These are phyloP conservation scores for Urocitellus parryii DNA, from an alignment of 2,113 vertebrate species.

Conservation along the genomic window DNA sequence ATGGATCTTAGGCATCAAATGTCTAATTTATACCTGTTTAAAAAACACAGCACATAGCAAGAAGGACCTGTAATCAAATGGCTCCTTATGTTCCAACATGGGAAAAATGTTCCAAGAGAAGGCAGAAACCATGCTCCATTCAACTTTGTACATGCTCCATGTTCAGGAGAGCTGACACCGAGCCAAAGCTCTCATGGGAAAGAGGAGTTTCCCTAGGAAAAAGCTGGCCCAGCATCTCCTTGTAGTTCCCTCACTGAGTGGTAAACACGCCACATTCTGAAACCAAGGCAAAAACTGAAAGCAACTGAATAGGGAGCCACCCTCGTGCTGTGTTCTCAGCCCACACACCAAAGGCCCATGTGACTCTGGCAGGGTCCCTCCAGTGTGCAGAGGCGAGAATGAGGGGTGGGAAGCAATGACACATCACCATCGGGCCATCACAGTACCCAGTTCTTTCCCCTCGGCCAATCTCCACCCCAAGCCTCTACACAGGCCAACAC, in stretches of 20 bases:
- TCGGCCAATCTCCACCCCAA: background rate
- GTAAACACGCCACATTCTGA: background rate
- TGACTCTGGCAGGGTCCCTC: background rate
- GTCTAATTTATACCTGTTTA: background rate
- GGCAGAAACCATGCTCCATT: background rate
- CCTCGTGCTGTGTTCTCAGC: background rate
- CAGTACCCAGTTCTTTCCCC: background rate
- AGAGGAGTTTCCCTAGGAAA: background rate
- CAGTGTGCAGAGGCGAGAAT: background rate
- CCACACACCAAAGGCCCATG: background rate
- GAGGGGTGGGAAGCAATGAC: background rate
- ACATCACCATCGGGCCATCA: accelerated
- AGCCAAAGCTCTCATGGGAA: background rate
- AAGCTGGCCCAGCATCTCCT: background rate
- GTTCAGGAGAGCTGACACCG: background rate
- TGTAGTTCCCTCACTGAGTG: background rate
- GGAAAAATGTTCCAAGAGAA: background rate
- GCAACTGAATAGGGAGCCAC: background rate
- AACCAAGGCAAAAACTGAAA: background rate
- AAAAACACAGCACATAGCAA: background rate
- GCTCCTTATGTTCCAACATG: background rate
- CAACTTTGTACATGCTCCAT: background rate
- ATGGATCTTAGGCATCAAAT: background rate
- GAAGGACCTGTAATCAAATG: background rate
- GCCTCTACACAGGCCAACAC: background rate